Conservation (phyloP, 2,888 invertebrate species). For the Calameuta pallipes region DNA sequence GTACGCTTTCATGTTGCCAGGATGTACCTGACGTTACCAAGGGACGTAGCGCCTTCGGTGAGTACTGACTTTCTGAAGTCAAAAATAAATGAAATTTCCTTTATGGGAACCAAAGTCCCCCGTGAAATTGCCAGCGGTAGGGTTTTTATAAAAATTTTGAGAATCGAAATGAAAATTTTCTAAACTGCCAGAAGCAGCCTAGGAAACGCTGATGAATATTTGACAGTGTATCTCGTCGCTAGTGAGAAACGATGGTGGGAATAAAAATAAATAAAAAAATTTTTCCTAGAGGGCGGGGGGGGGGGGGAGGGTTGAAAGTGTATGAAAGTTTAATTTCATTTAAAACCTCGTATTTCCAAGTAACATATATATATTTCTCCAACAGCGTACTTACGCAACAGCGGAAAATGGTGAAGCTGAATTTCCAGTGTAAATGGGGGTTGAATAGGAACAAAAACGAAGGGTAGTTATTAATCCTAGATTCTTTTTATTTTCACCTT, state of each 20-base stretch:
- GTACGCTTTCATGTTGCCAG: constrained; percentile 74
- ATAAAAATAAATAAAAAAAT: neutral
- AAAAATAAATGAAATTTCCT: constrained; percentile 18
- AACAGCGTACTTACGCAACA: neutral
- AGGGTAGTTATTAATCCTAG: neutral
- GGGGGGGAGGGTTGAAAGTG: neutral
- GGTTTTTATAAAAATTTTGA: neutral
- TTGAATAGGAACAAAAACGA: neutral
- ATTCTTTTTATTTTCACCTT: neutral
- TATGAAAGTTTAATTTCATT: neutral
- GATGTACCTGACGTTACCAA: constrained; percentile 70
- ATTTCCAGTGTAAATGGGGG: neutral
- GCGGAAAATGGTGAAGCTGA: no score
- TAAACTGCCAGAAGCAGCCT: neutral
- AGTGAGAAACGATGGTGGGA: constrained; percentile 11
- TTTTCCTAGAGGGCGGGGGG: constrained; percentile 16
- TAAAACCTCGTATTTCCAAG: neutral
- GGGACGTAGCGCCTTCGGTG: constrained; percentile 70
- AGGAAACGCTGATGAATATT: constrained; percentile 16
- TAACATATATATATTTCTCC: neutral
- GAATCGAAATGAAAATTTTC: neutral
- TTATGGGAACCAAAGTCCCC: neutral
- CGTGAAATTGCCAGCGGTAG: neutral
- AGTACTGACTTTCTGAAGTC: constrained; percentile 38
- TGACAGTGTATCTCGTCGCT: constrained; percentile 9